Evolutionary conservation across 2,888 invertebrate species (phyloP).

Genomic region (Nymphalis c-album): DNA sequence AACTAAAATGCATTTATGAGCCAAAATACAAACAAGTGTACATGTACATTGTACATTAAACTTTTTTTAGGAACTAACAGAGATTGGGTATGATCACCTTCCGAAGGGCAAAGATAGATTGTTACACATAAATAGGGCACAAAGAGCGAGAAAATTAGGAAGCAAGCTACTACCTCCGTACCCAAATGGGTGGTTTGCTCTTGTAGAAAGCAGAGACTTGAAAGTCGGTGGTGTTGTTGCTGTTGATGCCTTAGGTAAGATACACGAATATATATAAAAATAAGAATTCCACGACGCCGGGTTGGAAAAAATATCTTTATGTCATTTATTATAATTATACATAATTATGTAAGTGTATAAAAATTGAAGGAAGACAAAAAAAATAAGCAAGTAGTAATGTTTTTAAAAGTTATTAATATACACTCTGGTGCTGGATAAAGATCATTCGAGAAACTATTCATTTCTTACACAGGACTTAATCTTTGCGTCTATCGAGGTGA

Average conservation of each 20-base stretch:
- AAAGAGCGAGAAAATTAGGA: slow-evolving; percentile 81
- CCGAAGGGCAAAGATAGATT: slow-evolving; percentile 51
- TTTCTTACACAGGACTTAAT: slow-evolving; percentile 80
- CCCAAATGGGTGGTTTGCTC: slow-evolving; percentile 94
- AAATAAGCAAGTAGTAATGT: no score
- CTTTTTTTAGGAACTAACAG: slow-evolving; percentile 67
- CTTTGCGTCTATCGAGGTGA: slow-evolving; percentile 86
- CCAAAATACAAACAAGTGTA: background rate
- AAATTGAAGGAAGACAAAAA: no score
- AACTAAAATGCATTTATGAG: no score
- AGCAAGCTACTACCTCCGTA: slow-evolving; percentile 88
- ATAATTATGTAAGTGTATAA: no score
- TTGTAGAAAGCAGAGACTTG: slow-evolving; percentile 86
- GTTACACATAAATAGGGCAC: slow-evolving; percentile 68
- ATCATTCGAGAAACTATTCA: no score
- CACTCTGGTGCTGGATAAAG: no score
- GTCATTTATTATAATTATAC: no score
- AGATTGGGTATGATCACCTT: slow-evolving; percentile 73
- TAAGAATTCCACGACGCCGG: no score
- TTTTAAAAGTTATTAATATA: no score
- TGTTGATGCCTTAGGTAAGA: slow-evolving; percentile 84
- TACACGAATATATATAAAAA: background rate
- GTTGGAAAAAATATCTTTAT: no score
- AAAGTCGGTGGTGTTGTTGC: slow-evolving; percentile 78
- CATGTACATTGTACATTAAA: no score